Conservation (phyloP, 2,113 vertebrate genomes). For the Ameiurus melas region DNA sequence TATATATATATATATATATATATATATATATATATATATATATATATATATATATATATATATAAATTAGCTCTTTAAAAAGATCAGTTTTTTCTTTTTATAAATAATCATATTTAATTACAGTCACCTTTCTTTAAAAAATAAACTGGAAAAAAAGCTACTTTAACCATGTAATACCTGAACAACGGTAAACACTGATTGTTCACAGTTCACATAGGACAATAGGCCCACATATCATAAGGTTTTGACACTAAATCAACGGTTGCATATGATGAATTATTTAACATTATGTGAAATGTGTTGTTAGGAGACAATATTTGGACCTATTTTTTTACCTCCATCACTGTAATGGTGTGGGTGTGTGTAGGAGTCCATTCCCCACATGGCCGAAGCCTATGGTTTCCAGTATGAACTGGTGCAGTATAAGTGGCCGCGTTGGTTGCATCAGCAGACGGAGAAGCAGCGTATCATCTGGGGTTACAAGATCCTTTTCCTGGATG, state of each 20-base stretch:
- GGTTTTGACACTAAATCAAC: background rate
- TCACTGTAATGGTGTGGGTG: background rate
- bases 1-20: too few relatives aligned
- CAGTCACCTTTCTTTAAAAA: background rate
- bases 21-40: too few relatives aligned
- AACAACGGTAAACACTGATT: background rate
- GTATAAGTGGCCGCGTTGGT: slow-evolving; percentile 96
- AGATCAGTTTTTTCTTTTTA: too few relatives aligned
- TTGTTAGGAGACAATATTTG: background rate
- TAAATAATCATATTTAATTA: background rate
- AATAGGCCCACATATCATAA: background rate
- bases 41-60: too few relatives aligned
- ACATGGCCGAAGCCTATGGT: slow-evolving; percentile 86
- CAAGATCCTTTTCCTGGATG: slow-evolving; percentile 98
- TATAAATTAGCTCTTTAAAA: too few relatives aligned
- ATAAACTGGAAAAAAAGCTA: background rate
- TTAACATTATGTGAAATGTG: background rate
- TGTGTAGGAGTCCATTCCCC: slow-evolving; percentile 86
- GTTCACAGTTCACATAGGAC: background rate
- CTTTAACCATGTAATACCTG: background rate
- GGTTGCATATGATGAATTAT: slow-evolving; percentile 12
- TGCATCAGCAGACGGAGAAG: slow-evolving; percentile 94
- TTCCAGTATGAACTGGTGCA: slow-evolving; percentile 95
- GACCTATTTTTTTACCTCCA: background rate
- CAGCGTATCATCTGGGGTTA: slow-evolving; percentile 98